Base-by-base conservation (phyloP, 2,888 invertebrate species). In the Xylota segnis region DNA sequence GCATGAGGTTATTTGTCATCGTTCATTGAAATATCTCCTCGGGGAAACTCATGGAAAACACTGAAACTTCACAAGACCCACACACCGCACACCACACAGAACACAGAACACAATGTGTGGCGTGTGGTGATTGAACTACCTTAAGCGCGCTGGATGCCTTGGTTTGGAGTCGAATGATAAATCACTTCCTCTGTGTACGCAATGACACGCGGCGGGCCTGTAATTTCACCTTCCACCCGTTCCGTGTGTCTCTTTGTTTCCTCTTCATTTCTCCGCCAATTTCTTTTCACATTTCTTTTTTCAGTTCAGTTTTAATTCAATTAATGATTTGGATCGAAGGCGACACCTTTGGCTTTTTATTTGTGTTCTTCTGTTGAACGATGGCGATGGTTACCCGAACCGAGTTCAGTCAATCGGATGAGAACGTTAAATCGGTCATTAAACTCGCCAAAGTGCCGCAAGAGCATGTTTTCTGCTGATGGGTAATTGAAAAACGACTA, bases 371-470 rank as follows among this genome's bases (percentile, higher is more conserved):
- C n/a, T 32, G 5, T 34, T 50, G 23, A 5, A 18, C 14, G 37
- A 34, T 5, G 1, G 34, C 9, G 5, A 34, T 34, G 10, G 12
- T 43, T 65, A 65, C 65, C 59, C 40, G 82, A 52, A 40, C 63
- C 47, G 63, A 54, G 45, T 63, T 43, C 72, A 74, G 29, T 74
- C 78, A 76, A 54, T 81, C 66, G 71, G 58, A 76, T 76, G 71
- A 79, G 75, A 74, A 71, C 65, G 59, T 75, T 71, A 61, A 84
- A 76, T 84, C 84, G 84, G 84, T 79, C 84, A 79, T 81, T 84
- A 84, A 79, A 84, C 84, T 40, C 71, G 70, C 23, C 40, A 68
- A 81, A 72, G 58, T 83, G 52, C 77, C 71, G 71, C 71, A 77
- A 45, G 58, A 27, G 75, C 23, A 61, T 61, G 59, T 61, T 70